A percentile compares a stretch with the other conserved stretches of the same genome.
These are phyloP conservation scores for Cirrhinus molitorella DNA, from an alignment of 2,797 vertebrate species.

Conservation along the genomic window DNA sequence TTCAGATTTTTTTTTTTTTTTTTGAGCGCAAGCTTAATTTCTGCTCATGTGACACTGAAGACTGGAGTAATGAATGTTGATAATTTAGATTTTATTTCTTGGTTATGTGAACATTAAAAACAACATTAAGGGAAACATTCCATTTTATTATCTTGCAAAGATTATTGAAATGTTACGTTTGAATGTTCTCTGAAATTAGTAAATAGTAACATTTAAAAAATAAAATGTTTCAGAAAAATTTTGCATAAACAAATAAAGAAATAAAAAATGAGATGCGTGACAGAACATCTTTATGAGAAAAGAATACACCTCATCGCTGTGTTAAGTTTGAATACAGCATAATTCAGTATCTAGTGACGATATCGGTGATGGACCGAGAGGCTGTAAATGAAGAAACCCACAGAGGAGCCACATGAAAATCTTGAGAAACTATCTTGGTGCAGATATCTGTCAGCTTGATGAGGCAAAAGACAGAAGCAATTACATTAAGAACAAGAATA, in stretches of 20 bases:
- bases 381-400: constrained; percentile 21
- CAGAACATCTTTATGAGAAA: background rate
- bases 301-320: background rate
- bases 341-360: background rate
- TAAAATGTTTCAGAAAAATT: background rate
- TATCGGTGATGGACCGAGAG: constrained; percentile 5
- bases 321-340: background rate
- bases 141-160: background rate
- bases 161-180: background rate
- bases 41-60: background rate
- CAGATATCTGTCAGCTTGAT: constrained; percentile 78
- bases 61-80: background rate
- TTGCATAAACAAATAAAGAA: background rate
- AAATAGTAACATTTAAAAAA: background rate
- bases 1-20: too few relatives aligned
- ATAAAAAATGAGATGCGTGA: background rate
- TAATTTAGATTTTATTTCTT: too few relatives aligned
- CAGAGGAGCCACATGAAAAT: constrained; percentile 47
- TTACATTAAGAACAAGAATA: constrained; percentile 78
- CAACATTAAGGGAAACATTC: background rate
- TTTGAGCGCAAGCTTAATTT: background rate
- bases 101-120: background rate
- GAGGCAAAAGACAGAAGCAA: constrained; percentile 78
- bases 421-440: constrained; percentile 67
- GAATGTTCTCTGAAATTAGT: background rate